Base-by-base conservation (phyloP, 2,113 vertebrate genomes). In the Hucho hucho region DNA sequence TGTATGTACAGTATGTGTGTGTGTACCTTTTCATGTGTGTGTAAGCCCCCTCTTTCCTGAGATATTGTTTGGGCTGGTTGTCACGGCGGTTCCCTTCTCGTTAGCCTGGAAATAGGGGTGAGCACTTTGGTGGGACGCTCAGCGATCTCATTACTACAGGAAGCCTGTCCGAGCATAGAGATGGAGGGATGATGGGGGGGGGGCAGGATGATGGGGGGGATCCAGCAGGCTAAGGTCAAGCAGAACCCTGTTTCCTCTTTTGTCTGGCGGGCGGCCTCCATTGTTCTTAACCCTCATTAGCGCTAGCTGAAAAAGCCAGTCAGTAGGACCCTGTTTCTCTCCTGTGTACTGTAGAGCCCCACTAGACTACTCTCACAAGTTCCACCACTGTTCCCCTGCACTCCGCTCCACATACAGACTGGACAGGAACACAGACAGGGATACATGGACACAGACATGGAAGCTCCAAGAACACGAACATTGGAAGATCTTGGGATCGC, bases 201-300 rank as follows among this genome's bases (percentile, higher is more conserved):
- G 28, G n/a, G n/a, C n/a, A n/a, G 9, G 37, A 37, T 37, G 37
- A 43, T 0, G 3, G 29, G 18, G 16, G 16, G 29, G 29, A 18
- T 5, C n/a, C 25, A 28, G 49, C 9, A 61, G 82, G 65, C 72
- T 78, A 64, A 73, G 83, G 79, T 86, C 87, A 84, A 69, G 78
- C 77, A 78, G 82, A 80, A 80, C 70, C 79, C 73, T 86, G 83
- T 69, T 68, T 53, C 28, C 64, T 68, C 46, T 72, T 80, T 81
- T 78, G 84, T 82, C 81, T 86, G 76, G 37, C 75, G 69, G 75
- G 78, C 76, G 75, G 78, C 76, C 74, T 74, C 79, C 78, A 81
- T 86, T 87, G 83, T 93, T 83, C 64, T 72, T 59, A 76, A 32
- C 28, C 25, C 65, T 93, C 92, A 91, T 93, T 93, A 92, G 79